These are phyloP conservation scores for Maccullochella peelii DNA, from an alignment of 2,113 vertebrate species.

Conservation along the genomic window DNA sequence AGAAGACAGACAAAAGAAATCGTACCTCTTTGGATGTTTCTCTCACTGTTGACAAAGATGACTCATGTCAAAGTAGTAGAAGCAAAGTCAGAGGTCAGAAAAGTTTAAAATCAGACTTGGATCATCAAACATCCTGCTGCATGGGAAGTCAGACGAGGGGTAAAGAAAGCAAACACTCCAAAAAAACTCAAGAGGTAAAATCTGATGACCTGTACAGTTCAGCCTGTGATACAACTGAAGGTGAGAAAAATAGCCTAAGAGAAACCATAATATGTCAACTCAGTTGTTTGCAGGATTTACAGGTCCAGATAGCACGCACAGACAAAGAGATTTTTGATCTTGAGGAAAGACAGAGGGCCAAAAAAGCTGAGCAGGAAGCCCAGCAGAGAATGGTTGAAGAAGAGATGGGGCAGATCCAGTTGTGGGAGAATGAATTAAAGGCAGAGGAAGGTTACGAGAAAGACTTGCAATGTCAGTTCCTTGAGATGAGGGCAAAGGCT, in stretches of 20 bases:
- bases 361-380: constrained; percentile 34
- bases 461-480: constrained; percentile 81
- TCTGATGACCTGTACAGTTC: not conserved
- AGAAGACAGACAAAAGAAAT: constrained; percentile 65
- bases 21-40: constrained; percentile 49
- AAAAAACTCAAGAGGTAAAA: constrained; percentile 27
- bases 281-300: constrained; percentile 71
- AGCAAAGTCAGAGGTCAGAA: constrained; percentile 60
- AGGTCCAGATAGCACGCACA: constrained; percentile 50
- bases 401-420: constrained; percentile 79
- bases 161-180: constrained; percentile 54
- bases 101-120: constrained; percentile 49
- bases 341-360: constrained; percentile 60
- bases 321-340: constrained; percentile 76
- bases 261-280: constrained; percentile 74
- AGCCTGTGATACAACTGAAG: constrained; percentile 18
- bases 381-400: constrained; percentile 41
- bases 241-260: constrained; percentile 65
- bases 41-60: constrained; percentile 39
- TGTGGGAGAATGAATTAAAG: constrained; percentile 85
- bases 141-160: constrained; percentile 64
- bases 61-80: constrained; percentile 22
- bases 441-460: constrained; percentile 79
- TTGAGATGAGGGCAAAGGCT: constrained; percentile 77
- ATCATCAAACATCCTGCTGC: constrained; percentile 75